These are phyloP conservation scores for Cerastoderma edule DNA, from an alignment of 2,888 invertebrate genomes.

Conservation along the genomic window DNA sequence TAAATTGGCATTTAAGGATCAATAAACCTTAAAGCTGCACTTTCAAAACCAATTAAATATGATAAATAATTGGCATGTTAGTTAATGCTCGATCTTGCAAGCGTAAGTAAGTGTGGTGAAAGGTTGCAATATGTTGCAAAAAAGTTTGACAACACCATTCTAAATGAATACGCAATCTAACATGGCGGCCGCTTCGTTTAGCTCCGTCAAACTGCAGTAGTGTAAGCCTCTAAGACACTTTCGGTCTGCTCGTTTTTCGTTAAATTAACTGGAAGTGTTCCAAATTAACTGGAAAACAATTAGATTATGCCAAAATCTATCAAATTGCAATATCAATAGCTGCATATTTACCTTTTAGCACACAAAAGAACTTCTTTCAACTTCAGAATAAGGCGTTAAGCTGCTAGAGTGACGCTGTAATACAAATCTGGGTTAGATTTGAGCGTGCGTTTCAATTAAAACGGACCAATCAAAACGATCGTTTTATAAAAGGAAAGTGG, in stretches of 20 bases:
- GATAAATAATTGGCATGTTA: too few species aligned
- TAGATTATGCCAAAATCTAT: not conserved
- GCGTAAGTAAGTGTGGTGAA: too few species aligned
- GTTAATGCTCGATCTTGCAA: too few species aligned
- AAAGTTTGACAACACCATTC: too few species aligned
- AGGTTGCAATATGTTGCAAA: too few species aligned
- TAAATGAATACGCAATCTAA: slow-evolving; percentile 10
- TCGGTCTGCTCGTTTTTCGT: slow-evolving; percentile 5
- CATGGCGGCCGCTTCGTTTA: slow-evolving; percentile 20
- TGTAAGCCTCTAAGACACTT: not conserved
- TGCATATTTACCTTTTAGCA: slow-evolving; percentile 2
- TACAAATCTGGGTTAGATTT: slow-evolving; percentile 19
- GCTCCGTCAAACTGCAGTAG: not conserved
- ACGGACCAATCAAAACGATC: not conserved
- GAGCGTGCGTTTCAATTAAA: slow-evolving; percentile 17
- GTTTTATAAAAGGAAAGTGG: not conserved
- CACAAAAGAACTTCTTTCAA: slow-evolving; percentile 16
- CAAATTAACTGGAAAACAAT: not conserved
- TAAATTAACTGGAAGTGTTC: slow-evolving; percentile 11
- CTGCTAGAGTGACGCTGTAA: slow-evolving; percentile 4
- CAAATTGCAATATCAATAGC: slow-evolving; percentile 1
- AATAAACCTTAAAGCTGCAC: too few species aligned
- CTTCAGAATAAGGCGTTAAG: slow-evolving; percentile 12
- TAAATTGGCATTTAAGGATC: too few species aligned
- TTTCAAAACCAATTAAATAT: too few species aligned